Base-by-base conservation (phyloP, 2,888 invertebrate species). In the Osedax fenrisi region DNA sequence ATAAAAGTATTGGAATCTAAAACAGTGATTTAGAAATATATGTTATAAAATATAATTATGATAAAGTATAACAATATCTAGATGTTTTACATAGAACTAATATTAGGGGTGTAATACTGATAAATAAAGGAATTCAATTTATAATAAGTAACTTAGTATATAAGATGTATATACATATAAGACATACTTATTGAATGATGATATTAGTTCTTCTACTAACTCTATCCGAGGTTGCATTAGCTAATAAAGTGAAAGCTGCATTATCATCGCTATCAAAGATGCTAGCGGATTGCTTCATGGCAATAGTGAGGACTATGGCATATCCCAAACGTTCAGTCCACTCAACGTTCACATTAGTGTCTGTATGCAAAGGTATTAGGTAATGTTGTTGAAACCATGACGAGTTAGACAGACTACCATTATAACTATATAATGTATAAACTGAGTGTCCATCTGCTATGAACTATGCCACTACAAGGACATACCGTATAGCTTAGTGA, bases 271-370 rank as follows among this genome's bases (percentile, higher is more conserved):
- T 84, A 90, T 89, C 21, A 93, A 81, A 25, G 87, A 85, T 13
- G 86, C 85, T 0, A n/a, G 92, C 89, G 0, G 91, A 89, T 85
- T 93, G 92, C 84, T 94, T 94, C 72, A 95, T 86, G 2, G 90
- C 90, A 1, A 94, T 92, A 81, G 90, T 90, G 5, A 95, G 86
- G 0, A 92, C 91, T 24, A 91, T 89, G 70, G 91, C 90, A 77
- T 92, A 88, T 0, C 93, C 94, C 85, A 94, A 94, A 73, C 89
- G 87, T 56, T 91, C 84, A 69, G 87, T 87, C 89, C 89, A 89
- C 82, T 92, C 92, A 21, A 73, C 61, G 56, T 80, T 79, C 13
- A 78, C 62, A 59, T 80, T 80, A 26, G 77, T 75, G 72, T 81
- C 82, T 81, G 75, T 26, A 67, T 68, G 41, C 86, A 85, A 85